These are phyloP conservation scores for Micromys minutus DNA, from an alignment of 2,113 vertebrate species.

Conservation along the genomic window DNA sequence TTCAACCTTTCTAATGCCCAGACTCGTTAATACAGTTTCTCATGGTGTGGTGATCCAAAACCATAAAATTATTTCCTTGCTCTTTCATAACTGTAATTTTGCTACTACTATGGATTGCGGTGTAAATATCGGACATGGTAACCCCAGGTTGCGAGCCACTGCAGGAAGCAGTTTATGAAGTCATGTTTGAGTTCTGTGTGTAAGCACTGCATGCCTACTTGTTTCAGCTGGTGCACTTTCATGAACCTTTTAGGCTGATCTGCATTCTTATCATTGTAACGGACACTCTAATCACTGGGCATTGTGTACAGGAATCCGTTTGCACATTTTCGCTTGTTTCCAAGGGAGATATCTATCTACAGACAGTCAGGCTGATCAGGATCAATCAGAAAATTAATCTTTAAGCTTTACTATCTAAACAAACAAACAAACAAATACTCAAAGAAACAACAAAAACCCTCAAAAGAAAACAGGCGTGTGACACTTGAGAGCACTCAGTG, in stretches of 20 bases:
- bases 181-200: constrained; percentile 3
- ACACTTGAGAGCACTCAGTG: too few relatives aligned
- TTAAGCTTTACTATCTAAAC: neutral
- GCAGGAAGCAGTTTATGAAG: neutral
- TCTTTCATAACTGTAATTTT: neutral
- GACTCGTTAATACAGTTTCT: neutral
- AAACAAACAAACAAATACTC: neutral
- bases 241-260: neutral
- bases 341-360: neutral
- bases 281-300: neutral
- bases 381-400: constrained; percentile 1
- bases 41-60: neutral
- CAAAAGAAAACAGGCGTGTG: neutral
- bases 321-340: neutral
- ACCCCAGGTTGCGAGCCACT: neutral
- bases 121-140: neutral
- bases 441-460: neutral
- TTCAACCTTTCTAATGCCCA: neutral
- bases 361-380: neutral
- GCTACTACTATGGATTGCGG: neutral
- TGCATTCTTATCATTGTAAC: neutral
- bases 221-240: neutral
- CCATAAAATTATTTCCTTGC: neutral
- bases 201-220: neutral
- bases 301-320: neutral